Evolutionary conservation across 2,113 vertebrate genomes (phyloP).

Genomic region (Excalfactoria chinensis): DNA sequence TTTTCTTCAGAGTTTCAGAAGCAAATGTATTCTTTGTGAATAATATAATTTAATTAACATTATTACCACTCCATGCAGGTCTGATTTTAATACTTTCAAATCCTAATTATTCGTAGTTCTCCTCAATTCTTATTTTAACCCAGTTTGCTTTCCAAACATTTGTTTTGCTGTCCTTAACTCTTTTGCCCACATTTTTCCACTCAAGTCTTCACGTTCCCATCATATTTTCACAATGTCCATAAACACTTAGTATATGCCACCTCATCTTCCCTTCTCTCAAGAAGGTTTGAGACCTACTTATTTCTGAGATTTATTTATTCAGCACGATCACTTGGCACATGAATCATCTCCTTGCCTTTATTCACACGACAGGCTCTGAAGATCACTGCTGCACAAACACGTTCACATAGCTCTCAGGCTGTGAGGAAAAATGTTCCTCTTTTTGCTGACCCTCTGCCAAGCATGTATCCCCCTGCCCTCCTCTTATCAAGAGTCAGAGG

Average conservation of each 20-base stretch:
- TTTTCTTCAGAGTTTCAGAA: background rate
- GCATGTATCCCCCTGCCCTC: background rate
- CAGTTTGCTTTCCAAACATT: background rate
- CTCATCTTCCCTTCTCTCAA: background rate
- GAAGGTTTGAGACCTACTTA: background rate
- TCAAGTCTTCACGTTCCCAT: background rate
- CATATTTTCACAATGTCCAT: background rate
- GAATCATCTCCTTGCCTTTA: background rate
- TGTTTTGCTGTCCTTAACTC: background rate
- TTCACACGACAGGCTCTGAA: background rate
- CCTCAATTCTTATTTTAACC: background rate
- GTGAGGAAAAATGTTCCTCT: background rate
- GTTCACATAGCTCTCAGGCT: background rate
- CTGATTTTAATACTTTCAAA: background rate
- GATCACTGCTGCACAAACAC: background rate
- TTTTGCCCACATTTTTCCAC: background rate
- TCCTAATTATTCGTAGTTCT: background rate
- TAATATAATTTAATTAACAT: constrained; percentile 16
- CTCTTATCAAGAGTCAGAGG: background rate
- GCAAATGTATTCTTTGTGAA: background rate
- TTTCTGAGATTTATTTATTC: constrained; percentile 16
- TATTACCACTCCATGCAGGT: background rate
- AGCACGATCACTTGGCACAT: background rate
- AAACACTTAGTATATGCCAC: background rate
- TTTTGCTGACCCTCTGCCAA: background rate